Evolutionary conservation across 2,113 vertebrate genomes (phyloP), one percentile per base, ranked within the genome.

Genomic region (Pseudorhombus dupliciocellatus): DNA sequence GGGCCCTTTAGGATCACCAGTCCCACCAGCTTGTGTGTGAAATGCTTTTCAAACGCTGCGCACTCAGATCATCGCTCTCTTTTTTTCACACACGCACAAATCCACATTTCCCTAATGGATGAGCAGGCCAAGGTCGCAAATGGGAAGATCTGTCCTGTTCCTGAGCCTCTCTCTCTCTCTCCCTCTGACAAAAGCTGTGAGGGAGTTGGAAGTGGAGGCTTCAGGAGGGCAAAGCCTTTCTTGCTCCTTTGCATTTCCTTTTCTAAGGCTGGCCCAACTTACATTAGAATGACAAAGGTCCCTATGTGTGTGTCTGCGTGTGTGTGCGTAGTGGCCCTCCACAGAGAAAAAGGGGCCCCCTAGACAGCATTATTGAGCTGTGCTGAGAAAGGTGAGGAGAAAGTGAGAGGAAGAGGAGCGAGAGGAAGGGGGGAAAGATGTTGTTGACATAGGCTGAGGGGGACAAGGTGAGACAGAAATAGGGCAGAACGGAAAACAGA

Each of bases 241-340:
- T 90, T 83, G 81, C 89, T 92, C 81, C 84, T 93, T 90, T 91
- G 89, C 87, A 91, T 91, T 92, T 92, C 84, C 88, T 88, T 92
- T 93, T 91, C 81, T 88, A 90, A 88, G 83, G 74, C 64, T 51
- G 60, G 71, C 81, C 73, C 82, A 87, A 81, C 81, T 74, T 81
- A 64, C 75, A 92, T 92, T 94, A 92, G 85, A 94, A 94, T 94
- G 84, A 92, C 93, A 93, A 92, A 92, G 83, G 84, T 84, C 79
- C 68, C 76, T 18, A 56, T 83, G 74, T 87, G 66, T 75, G 77
- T 85, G 76, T 81, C 83, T 75, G 68, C 74, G 85, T 75, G 69
- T 77, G 75, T 65, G 83, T 78, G 71, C 68, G 66, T 76, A 73
- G 54, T 77, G 79, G 81, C 85, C 81, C 87, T 91, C 85, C 83